Percentiles rank a stretch among this genome's conserved stretches.
Conservation (phyloP, 2,797 vertebrate species). For the Capromys pilorides region DNA sequence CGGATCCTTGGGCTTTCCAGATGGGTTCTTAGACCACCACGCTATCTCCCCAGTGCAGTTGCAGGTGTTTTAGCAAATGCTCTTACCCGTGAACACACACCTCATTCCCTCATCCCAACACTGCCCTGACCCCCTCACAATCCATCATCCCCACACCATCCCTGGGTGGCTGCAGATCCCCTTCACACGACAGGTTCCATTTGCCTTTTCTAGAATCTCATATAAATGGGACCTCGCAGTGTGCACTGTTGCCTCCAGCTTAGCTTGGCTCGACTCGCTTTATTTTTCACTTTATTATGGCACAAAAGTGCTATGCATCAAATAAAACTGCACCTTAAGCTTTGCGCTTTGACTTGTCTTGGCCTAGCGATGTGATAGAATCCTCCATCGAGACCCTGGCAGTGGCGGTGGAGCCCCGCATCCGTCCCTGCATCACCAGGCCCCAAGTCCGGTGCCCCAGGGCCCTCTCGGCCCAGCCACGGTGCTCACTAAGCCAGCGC, state of each 20-base stretch:
- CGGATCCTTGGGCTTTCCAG: too few relatives aligned
- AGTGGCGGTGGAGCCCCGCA: neutral
- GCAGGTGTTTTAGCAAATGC: neutral
- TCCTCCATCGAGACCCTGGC: neutral
- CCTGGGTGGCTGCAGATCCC: neutral
- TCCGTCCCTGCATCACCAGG: neutral
- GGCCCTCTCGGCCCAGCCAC: neutral
- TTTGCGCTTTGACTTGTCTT: neutral
- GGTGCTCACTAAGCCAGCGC: neutral
- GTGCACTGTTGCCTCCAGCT: neutral
- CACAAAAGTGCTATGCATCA: neutral
- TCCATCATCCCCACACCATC: neutral
- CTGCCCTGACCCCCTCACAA: too few relatives aligned
- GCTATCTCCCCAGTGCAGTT: neutral
- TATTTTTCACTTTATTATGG: neutral
- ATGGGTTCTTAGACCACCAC: too few relatives aligned
- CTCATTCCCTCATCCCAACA: neutral
- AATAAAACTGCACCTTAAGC: neutral
- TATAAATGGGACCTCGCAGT: neutral
- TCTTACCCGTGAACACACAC: neutral
- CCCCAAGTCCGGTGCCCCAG: neutral
- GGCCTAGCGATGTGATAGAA: neutral
- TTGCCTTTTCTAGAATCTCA: neutral
- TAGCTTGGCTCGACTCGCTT: too few relatives aligned
- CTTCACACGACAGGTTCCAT: neutral